Base-by-base conservation (phyloP, 2,797 vertebrate genomes). In the Rhinatrema bivittatum region DNA sequence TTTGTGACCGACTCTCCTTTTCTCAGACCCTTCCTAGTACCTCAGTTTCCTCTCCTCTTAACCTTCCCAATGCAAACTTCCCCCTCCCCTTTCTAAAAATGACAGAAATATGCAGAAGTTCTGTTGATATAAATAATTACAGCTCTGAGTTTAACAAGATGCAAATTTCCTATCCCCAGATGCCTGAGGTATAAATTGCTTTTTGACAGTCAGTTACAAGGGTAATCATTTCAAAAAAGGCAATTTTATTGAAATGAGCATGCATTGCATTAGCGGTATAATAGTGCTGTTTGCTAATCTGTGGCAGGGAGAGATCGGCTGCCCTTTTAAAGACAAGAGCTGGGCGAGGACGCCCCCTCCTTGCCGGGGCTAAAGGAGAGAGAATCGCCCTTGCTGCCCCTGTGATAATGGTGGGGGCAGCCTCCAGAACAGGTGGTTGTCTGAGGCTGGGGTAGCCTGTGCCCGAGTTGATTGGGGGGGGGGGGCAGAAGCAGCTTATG, bases 101-200 rank as follows among this genome's bases (percentile, higher is more conserved):
- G 62, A 57, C 67, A n/a, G 60, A 62, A 65, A 66, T 70, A 68
- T 74, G 68, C 58, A 65, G 57, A 56, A 64, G 58, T 54, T 66
- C 63, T 60, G 63, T 68, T 72, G 67, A 70, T 74, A 68, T 67
- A 74, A 76, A 76, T 78, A 78, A 76, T 70, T 74, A 68, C 27
- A 47, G 65, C 65, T 69, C 20, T 35, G 52, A 62, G 56, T 64
- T 70, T 74, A 74, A 74, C 54, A 61, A 74, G 75, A 74, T 76
- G 75, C 72, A 76, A 67, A 76, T 71, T 60, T 62, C 10, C 51
- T 65, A 65, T 62, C 65, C 62, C 61, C n/a, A 38, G n/a, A n/a
- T n/a, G 48, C 32, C 34, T 51, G 54, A 61, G 56, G 52, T 56
- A 65, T 68, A 72, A 70, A 72, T 74, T 69, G 68, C 68, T 70